A percentile compares a stretch with the other conserved stretches of the same genome.
Evolutionary conservation across 2,888 invertebrate species (phyloP).

Genomic region (Lochmaea crataegi): DNA sequence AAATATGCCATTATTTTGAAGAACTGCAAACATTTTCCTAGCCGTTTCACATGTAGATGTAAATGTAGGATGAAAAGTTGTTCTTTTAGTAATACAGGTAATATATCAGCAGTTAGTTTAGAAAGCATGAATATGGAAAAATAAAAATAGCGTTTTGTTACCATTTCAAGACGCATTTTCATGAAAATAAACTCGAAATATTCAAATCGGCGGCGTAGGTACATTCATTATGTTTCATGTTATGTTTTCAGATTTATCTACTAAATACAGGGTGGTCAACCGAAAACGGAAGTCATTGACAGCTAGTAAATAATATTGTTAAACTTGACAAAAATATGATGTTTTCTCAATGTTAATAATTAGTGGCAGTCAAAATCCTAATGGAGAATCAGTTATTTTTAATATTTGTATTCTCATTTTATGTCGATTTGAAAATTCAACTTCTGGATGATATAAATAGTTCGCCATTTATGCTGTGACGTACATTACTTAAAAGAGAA

Average conservation of each 20-base stretch:
- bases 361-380: too few species aligned
- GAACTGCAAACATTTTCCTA: background rate
- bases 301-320: too few species aligned
- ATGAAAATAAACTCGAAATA: background rate
- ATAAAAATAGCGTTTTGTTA: background rate
- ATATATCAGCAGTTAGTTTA: slow-evolving; percentile 4
- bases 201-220: background rate
- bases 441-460: too few species aligned
- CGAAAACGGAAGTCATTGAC: background rate
- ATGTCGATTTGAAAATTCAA: too few species aligned
- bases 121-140: slow-evolving; percentile 19
- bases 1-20: slow-evolving; percentile 4
- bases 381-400: too few species aligned
- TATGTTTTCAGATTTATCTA: background rate
- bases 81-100: background rate
- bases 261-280: background rate
- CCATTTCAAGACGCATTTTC: background rate
- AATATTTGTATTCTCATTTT: too few species aligned
- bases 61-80: slow-evolving; percentile 5
- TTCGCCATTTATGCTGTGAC: too few species aligned
- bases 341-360: too few species aligned
- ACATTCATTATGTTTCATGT: background rate
- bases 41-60: background rate
- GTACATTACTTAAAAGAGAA: too few species aligned
- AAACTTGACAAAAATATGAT: too few species aligned